A percentile compares a stretch with the other conserved stretches of the same genome.
Evolutionary conservation across 1,140 invertebrate genomes (phyloP).

Genomic region (Drosophila watanabei): DNA sequence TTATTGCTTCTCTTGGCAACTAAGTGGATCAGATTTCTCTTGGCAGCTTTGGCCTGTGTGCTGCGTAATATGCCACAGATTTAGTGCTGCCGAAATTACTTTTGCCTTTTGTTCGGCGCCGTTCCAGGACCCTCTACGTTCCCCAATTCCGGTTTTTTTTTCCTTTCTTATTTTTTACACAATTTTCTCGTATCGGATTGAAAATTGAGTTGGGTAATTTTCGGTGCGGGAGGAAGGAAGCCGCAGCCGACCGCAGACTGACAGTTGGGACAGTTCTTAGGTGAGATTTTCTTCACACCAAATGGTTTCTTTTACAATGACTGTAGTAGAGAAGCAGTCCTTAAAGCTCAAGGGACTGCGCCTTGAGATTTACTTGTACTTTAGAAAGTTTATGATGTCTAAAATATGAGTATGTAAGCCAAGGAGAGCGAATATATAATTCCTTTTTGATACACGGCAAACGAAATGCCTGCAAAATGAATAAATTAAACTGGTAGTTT

Average conservation of each 20-base stretch:
- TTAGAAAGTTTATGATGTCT: background rate
- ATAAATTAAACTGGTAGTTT: background rate
- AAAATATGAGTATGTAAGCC: background rate
- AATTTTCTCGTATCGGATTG: conserved; percentile 51
- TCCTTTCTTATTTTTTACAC: conserved; percentile 7
- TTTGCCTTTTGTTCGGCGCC: conserved; percentile 53
- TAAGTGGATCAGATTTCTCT: conserved; percentile 71
- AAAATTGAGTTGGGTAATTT: conserved; percentile 61
- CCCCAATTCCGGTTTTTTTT: background rate
- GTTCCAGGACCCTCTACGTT: conserved; percentile 12
- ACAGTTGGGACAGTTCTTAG: conserved; percentile 40
- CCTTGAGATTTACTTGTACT: background rate
- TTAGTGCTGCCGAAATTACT: conserved; percentile 64
- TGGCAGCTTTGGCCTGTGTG: conserved; percentile 31
- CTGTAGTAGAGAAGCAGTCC: background rate
- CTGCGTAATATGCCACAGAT: conserved; percentile 64
- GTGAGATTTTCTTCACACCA: conserved; percentile 31
- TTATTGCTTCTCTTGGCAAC: conserved; percentile 63
- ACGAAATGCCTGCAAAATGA: background rate
- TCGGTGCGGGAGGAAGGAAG: conserved; percentile 13
- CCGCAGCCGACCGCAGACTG: conserved; percentile 28
- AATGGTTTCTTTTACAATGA: conserved; percentile 22
- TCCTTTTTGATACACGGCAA: background rate
- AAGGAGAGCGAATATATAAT: background rate
- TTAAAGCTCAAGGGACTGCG: conserved; percentile 16